These are phyloP conservation scores for Leucopsar rothschildi DNA, from an alignment of 2,113 vertebrate genomes.

Conservation along the genomic window DNA sequence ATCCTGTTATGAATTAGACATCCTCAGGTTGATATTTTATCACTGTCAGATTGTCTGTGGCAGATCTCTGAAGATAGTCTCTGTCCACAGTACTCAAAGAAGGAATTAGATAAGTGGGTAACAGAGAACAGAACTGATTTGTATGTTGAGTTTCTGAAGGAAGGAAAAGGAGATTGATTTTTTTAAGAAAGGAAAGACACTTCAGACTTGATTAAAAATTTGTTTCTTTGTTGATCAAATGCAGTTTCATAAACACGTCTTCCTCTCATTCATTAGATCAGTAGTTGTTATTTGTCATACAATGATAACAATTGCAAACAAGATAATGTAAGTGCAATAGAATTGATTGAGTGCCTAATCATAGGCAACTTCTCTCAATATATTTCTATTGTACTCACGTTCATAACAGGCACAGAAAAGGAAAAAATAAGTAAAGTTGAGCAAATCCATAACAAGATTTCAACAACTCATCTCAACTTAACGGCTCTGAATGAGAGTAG, in stretches of 20 bases:
- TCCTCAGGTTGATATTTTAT: background rate
- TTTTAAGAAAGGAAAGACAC: background rate
- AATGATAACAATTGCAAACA: background rate
- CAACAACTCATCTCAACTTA: background rate
- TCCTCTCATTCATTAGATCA: background rate
- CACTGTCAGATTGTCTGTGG: background rate
- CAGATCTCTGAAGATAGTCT: background rate
- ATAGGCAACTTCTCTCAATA: background rate
- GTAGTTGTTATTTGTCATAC: background rate
- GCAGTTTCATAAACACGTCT: background rate
- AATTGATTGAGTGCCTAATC: background rate
- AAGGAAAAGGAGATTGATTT: background rate
- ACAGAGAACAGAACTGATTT: background rate
- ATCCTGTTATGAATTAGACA: background rate
- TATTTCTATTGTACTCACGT: background rate
- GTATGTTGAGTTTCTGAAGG: background rate
- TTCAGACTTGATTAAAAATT: background rate
- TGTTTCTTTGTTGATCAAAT: background rate
- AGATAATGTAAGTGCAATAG: background rate
- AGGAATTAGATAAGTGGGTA: background rate
- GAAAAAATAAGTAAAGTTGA: background rate
- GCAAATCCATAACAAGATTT: background rate
- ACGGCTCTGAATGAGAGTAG: background rate
- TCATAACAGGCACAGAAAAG: background rate
- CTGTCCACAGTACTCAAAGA: background rate